These are phyloP conservation scores for Diplolepis rosae DNA, from an alignment of 2,888 invertebrate genomes.

Conservation along the genomic window DNA sequence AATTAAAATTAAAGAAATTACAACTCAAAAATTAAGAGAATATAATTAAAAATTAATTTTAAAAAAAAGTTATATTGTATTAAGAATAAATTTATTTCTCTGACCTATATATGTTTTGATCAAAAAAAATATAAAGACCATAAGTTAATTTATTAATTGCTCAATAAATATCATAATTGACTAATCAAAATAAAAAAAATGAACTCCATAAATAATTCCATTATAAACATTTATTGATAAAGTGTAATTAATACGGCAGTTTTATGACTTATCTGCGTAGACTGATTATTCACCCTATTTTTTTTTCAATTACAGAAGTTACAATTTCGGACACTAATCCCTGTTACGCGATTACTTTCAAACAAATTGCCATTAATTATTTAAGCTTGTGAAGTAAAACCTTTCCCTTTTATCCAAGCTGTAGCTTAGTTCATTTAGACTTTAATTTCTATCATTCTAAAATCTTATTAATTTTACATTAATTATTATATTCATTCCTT, in stretches of 20 bases:
- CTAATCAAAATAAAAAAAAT: background rate
- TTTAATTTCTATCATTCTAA: background rate
- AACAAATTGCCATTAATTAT: slow-evolving; percentile 9
- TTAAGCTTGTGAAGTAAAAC: slow-evolving; percentile 5
- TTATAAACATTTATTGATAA: slow-evolving; percentile 15
- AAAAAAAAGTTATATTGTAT: too few species aligned
- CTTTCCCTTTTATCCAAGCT: slow-evolving; percentile 12
- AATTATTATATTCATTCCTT: background rate
- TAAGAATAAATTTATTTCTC: too few species aligned
- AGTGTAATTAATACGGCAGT: slow-evolving; percentile 17
- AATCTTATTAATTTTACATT: background rate
- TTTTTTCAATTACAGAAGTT: slow-evolving; percentile 4
- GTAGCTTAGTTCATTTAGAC: background rate
- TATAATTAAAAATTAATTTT: too few species aligned
- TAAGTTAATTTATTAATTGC: too few species aligned
- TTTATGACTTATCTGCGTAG: slow-evolving; percentile 6
- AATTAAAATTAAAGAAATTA: too few species aligned
- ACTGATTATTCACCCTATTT: slow-evolving; percentile 7
- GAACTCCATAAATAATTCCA: background rate
- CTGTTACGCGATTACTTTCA: slow-evolving; percentile 22
- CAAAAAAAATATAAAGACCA: too few species aligned
- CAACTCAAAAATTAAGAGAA: too few species aligned
- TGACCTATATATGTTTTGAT: too few species aligned
- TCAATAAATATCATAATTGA: background rate
- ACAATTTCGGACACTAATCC: background rate